Percentiles rank a stretch among this genome's conserved stretches.
phyloP scores from a whole-genome alignment of 2,797 vertebrate species.

The Cryptoprocta ferox region DNA sequence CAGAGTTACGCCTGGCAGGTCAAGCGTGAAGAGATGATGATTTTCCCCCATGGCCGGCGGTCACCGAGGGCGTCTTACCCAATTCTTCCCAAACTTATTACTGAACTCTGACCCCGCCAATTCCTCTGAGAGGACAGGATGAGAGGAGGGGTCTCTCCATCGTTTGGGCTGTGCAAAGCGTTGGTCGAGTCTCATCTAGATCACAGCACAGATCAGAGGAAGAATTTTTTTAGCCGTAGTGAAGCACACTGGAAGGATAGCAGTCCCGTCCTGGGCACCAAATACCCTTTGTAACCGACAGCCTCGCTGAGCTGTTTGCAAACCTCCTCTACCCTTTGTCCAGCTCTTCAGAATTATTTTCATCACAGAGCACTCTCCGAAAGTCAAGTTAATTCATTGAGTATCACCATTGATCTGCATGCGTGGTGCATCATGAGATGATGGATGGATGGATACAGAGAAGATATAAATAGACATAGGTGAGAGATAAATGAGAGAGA shows the following conservation, averaged over 20 bases:
- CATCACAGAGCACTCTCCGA: background rate
- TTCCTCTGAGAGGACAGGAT: background rate
- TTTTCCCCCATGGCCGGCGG: background rate
- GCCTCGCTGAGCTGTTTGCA: background rate
- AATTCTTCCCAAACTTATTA: background rate
- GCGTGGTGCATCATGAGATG: background rate
- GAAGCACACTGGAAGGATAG: background rate
- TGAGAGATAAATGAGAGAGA: background rate
- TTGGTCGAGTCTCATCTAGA: background rate
- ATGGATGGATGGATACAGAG: background rate
- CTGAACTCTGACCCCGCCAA: background rate
- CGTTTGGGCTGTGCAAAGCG: background rate
- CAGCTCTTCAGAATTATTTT: background rate
- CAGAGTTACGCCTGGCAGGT: background rate
- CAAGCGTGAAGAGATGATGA: background rate
- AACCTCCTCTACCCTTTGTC: background rate
- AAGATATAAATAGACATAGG: background rate
- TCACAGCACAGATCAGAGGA: background rate
- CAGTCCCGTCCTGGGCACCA: background rate
- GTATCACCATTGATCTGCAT: slow-evolving; percentile 7
- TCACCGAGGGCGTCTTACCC: background rate
- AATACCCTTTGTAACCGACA: background rate
- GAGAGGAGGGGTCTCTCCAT: background rate
- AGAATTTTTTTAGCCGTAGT: background rate
- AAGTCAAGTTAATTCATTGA: background rate